Evolutionary conservation across 2,888 invertebrate species (phyloP).

Genomic region (Mactromeris polynyma): DNA sequence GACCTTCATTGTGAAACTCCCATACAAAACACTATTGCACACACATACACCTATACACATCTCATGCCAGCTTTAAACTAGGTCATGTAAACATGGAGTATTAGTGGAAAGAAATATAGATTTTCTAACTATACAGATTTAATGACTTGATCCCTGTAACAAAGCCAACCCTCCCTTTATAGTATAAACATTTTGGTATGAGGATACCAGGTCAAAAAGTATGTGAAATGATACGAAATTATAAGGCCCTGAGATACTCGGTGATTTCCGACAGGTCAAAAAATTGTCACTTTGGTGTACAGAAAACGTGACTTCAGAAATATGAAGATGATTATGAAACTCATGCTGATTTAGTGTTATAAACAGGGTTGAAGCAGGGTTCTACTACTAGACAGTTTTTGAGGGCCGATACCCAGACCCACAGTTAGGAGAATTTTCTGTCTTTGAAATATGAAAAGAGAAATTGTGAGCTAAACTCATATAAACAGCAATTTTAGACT

Average conservation of each 20-base stretch:
- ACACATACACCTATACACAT: constrained; percentile 40
- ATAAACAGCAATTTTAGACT: no score
- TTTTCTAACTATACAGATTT: constrained; percentile 30
- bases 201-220: neutral
- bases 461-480: no score
- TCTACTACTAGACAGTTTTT: no score
- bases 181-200: neutral
- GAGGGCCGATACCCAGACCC: no score
- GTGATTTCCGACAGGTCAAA: neutral
- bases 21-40: constrained; percentile 35
- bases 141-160: neutral
- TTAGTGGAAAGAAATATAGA: constrained; percentile 33
- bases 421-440: no score
- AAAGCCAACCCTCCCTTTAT: constrained; percentile 12
- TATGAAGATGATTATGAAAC: no score
- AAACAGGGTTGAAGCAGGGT: no score
- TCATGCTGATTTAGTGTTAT: no score
- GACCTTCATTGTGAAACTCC: constrained; percentile 38
- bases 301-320: neutral
- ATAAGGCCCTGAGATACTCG: neutral
- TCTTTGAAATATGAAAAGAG: no score
- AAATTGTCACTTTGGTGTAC: neutral
- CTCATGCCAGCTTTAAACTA: constrained; percentile 32
- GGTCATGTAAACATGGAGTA: constrained; percentile 43
- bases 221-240: neutral